Base-by-base conservation (phyloP, 1,140 invertebrate species). In the Ips nitidus region DNA sequence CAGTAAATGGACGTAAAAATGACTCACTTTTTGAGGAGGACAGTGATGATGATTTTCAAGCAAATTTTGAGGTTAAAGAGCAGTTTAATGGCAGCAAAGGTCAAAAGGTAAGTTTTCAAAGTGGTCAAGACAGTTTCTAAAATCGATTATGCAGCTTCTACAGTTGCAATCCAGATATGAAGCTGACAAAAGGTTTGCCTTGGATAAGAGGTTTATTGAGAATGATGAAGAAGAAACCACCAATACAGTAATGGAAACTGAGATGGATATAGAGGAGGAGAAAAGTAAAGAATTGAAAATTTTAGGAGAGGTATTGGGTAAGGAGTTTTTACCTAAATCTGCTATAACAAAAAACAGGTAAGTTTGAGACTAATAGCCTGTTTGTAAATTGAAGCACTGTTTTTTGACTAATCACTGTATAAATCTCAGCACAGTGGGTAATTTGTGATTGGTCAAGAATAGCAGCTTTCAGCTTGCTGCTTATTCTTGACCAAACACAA, bases 161-260 rank as follows among this genome's bases (percentile, higher is more conserved):
- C 81, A 84, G 77, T 81, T 85, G 70, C 84, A 85, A 81, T 82
- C 83, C 56, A 82, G 79, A 72, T 84, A 82, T 73, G 85, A 86
- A 76, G 84, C 84, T 77, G 87, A 88, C 75, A 82, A 84, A 77
- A 79, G 86, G 75, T 88, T 88, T 78, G 78, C 75, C 42, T 76
- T 88, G 73, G 85, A 88, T 78, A 77, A 85, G 75, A 81, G 85
- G 69, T 88, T 88, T 75, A 73, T 84, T 57, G 84, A 87, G 64
- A 77, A 84, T 62, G 74, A 82, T 39, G 65, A 79, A 56, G 7
- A 71, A 58, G 75, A 74, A 56, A 61, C 45, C 53, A 63, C 75
- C 55, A 66, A 75, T 5, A 57, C 66, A 8, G 52, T 7, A 56
- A 41, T 41, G 47, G 53, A 56, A 37, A 2, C 52, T 8, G 5